Percentiles rank a stretch among this genome's conserved stretches.
Conservation (phyloP, 1,140 invertebrate species). For the Heliconius congener region DNA sequence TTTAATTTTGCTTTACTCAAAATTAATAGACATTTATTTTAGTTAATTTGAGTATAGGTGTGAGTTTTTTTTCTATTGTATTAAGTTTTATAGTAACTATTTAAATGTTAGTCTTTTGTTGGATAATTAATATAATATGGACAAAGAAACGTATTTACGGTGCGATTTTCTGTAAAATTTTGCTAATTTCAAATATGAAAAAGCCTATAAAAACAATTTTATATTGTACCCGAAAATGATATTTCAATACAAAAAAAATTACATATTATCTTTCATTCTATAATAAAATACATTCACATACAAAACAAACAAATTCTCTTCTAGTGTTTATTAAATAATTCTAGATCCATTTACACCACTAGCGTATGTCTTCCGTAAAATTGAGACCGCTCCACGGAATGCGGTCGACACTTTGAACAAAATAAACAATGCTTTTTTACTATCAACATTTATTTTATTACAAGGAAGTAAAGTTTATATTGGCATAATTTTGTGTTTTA, state of each 20-base stretch:
- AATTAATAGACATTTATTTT: background rate
- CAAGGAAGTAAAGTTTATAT: background rate
- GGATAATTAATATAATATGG: too few species aligned
- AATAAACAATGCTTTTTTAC: conserved; percentile 18
- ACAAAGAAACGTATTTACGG: too few species aligned
- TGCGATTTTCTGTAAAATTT: too few species aligned
- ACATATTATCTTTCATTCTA: background rate
- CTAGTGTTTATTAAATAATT: conserved; percentile 16
- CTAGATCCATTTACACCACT: conserved; percentile 33
- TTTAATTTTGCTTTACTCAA: background rate
- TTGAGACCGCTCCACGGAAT: conserved; percentile 30
- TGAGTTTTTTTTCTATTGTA: background rate
- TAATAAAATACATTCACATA: background rate
- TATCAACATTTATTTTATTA: background rate
- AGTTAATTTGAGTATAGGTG: too few species aligned
- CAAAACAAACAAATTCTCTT: background rate
- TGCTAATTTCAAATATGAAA: too few species aligned
- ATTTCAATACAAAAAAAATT: background rate
- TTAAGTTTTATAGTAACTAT: too few species aligned
- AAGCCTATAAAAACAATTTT: too few species aligned
- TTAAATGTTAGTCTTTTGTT: too few species aligned
- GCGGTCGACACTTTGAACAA: conserved; percentile 30
- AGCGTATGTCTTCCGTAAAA: conserved; percentile 35
- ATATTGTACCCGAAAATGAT: too few species aligned
- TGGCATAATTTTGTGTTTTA: background rate